Evolutionary conservation across 1,140 invertebrate genomes (phyloP).

Genomic region (Lutraria rhynchaena): DNA sequence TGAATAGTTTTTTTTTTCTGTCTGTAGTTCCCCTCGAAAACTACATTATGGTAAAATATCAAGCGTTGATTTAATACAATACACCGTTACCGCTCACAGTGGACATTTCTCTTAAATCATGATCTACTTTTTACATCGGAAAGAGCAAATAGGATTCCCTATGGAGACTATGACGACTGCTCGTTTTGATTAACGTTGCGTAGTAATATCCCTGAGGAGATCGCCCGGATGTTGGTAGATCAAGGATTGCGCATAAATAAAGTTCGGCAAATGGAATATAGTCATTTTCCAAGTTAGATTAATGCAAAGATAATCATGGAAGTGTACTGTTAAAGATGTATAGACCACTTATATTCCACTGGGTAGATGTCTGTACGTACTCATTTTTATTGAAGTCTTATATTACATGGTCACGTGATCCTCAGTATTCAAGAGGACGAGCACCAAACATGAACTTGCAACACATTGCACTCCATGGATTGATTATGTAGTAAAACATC

Average conservation of each 20-base stretch:
- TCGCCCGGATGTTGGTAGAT: neutral
- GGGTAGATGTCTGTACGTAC: neutral
- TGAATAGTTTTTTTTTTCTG: too few relatives aligned
- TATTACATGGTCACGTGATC: neutral
- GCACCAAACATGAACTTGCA: neutral
- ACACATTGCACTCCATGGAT: neutral
- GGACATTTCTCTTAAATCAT: constrained; percentile 18
- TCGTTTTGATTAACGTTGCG: constrained; percentile 9
- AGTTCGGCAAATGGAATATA: neutral
- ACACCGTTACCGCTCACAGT: neutral
- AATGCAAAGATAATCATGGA: neutral
- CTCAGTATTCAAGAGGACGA: neutral
- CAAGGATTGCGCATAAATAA: constrained; percentile 13
- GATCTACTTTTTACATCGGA: constrained; percentile 12
- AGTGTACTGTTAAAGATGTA: neutral
- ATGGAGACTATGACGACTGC: neutral
- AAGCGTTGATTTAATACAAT: neutral
- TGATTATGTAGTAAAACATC: neutral
- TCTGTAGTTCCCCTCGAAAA: too few relatives aligned
- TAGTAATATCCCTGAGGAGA: neutral
- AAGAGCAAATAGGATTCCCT: neutral
- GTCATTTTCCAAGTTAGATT: neutral
- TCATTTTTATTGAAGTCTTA: neutral
- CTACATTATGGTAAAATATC: too few relatives aligned
- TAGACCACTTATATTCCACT: neutral